Percentiles rank a stretch among this genome's conserved stretches.
Conservation (phyloP, 1,140 invertebrate genomes). For the Nebria ingens region DNA sequence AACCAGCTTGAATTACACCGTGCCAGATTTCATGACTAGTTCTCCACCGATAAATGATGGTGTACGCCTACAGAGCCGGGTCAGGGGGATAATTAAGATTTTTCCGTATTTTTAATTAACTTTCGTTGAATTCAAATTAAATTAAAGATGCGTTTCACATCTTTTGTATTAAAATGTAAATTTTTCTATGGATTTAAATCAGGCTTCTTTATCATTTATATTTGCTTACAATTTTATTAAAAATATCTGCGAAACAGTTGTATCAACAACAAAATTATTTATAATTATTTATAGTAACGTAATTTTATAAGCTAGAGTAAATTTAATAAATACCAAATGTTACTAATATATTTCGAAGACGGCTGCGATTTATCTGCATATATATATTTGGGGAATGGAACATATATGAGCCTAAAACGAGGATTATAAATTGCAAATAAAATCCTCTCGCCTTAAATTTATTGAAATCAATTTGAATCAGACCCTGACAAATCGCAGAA, state of each 20-base stretch:
- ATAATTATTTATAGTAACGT: too few relatives aligned
- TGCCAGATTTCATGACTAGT: slow-evolving; percentile 3
- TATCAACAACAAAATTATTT: too few relatives aligned
- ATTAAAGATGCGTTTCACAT: not conserved
- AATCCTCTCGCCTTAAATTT: not conserved
- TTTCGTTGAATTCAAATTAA: not conserved
- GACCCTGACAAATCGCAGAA: slow-evolving; percentile 5
- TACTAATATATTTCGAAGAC: not conserved
- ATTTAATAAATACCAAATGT: too few relatives aligned
- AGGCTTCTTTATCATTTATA: too few relatives aligned
- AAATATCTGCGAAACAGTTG: too few relatives aligned
- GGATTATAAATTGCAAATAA: not conserved
- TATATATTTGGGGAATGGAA: too few relatives aligned
- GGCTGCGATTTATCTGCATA: too few relatives aligned
- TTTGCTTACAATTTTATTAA: too few relatives aligned
- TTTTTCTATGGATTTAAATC: too few relatives aligned
- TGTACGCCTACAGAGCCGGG: not conserved
- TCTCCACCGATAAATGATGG: not conserved
- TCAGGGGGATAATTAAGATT: too few relatives aligned
- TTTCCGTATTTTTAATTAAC: too few relatives aligned
- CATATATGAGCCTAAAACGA: not conserved
- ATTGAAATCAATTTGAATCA: slow-evolving; percentile 4
- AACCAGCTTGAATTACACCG: not conserved
- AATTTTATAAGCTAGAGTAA: too few relatives aligned
- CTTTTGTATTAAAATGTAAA: not conserved